Base-by-base conservation (phyloP, 2,888 invertebrate species). In the Peribatodes rhomboidaria region DNA sequence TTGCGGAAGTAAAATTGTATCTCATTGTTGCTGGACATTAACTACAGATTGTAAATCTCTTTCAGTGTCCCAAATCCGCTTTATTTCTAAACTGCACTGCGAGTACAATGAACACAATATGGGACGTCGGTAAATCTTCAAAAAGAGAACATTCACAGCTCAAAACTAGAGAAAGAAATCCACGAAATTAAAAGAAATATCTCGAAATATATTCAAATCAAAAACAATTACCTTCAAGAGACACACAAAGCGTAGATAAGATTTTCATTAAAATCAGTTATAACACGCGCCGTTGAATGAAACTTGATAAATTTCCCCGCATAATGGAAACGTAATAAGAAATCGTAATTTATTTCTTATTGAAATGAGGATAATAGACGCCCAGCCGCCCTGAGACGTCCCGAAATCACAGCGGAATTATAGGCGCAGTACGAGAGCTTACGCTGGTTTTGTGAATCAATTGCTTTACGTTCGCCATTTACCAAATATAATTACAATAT, bases 341-440 rank as follows among this genome's bases (percentile, higher is more conserved):
- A 92, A 90, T 90, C 88, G 88, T 89, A 92, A 91, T 92, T 92
- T 92, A 92, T 92, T 90, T 92, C 92, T 90, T 90, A 92, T 92
- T 91, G 92, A 90, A 92, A 90, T 85, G 89, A 87, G 90, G 88
- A 91, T 90, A 92, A 91, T 90, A 88, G 90, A 85, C 86, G 87
- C 84, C 79, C 65, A 61, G 65, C 59, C 85, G 80, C 87, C 86
- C 86, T 84, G 82, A 86, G 86, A 86, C 81, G 83, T 79, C 76
- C 59, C 61, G 61, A 64, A 61, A 61, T 68, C 65, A 61, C 65
- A 52, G 52, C 49, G 22, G 52, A 57, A 18, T 39, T 37, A 49
- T 35, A n/a, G 7, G 50, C 11, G 44, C 64, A 64, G 64, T 59
- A 64, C 42, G 2, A 2, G 22, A 64, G 49, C 35, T 64, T 50